Evolutionary conservation across 2,888 invertebrate species (phyloP).

Genomic region (Andrena dorsata): DNA sequence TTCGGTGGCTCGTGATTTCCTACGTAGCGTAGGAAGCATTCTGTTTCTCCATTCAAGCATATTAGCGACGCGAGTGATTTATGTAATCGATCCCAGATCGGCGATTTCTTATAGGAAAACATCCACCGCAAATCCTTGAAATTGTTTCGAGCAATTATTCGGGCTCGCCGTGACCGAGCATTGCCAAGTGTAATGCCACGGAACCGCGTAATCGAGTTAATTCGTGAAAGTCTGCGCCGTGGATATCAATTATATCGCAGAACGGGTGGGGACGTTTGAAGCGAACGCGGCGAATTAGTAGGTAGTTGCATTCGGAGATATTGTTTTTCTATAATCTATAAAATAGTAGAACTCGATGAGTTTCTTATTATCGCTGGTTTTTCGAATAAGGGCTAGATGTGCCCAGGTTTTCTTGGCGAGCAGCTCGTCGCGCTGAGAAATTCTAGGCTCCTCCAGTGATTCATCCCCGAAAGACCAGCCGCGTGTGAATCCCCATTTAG

Average conservation of each 20-base stretch:
- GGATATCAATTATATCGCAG: constrained; percentile 4
- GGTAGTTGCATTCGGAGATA: not conserved
- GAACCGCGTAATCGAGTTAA: constrained; percentile 9
- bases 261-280: constrained; percentile 1
- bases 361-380: not conserved
- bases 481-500: constrained; percentile 68
- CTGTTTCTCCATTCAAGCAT: not conserved
- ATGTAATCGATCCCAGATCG: not conserved
- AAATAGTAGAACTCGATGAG: not conserved
- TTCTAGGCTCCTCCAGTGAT: constrained; percentile 55
- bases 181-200: constrained; percentile 4
- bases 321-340: constrained; percentile 7
- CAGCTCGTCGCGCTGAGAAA: constrained; percentile 30
- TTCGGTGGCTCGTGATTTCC: too few relatives aligned
- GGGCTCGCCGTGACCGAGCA: not conserved
- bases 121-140: not conserved
- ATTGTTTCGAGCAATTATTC: not conserved
- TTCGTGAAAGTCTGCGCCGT: constrained; percentile 8
- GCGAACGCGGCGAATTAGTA: constrained; percentile 32
- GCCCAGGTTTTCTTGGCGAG: not conserved
- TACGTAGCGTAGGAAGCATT: not conserved
- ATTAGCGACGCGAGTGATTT: not conserved
- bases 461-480: constrained; percentile 61
- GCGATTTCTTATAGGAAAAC: not conserved
- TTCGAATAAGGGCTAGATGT: not conserved